Percentiles rank a stretch among this genome's conserved stretches.
Evolutionary conservation across 2,888 invertebrate genomes (phyloP).

Genomic region (Philereme vetulata): DNA sequence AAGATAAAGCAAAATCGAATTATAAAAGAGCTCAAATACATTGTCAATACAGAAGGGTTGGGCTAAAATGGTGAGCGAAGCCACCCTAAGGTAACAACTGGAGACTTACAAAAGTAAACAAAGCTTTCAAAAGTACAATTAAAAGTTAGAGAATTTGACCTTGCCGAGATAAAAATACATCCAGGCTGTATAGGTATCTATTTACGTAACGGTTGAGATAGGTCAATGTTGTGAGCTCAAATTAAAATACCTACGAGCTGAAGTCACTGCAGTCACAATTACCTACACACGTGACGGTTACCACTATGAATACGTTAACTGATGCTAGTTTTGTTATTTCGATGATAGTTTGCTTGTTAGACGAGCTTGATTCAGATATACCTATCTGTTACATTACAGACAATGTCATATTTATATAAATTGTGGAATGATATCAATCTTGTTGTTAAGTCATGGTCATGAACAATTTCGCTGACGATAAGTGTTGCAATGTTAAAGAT

Average conservation of each 20-base stretch:
- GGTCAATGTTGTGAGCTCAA: constrained; percentile 41
- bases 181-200: constrained; percentile 32
- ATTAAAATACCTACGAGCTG: constrained; percentile 39
- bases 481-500: too few relatives aligned
- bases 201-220: constrained; percentile 43
- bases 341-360: constrained; percentile 3
- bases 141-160: constrained; percentile 33
- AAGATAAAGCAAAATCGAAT: constrained; percentile 16
- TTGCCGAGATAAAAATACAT: constrained; percentile 37
- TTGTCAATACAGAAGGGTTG: constrained; percentile 25
- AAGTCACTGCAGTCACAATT: constrained; percentile 34
- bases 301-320: constrained; percentile 10
- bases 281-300: constrained; percentile 14
- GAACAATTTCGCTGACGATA: too few relatives aligned
- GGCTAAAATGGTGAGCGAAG: constrained; percentile 8
- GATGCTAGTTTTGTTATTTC: constrained; percentile 1
- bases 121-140: constrained; percentile 29
- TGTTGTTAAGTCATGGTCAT: too few relatives aligned
- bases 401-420: too few relatives aligned
- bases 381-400: too few relatives aligned
- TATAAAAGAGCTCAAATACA: constrained; percentile 18
- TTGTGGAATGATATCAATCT: too few relatives aligned
- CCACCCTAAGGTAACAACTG: constrained; percentile 27
- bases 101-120: constrained; percentile 22
- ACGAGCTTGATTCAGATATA: not conserved